Conservation (phyloP, 2,888 invertebrate species). For the Limnephilus marmoratus region DNA sequence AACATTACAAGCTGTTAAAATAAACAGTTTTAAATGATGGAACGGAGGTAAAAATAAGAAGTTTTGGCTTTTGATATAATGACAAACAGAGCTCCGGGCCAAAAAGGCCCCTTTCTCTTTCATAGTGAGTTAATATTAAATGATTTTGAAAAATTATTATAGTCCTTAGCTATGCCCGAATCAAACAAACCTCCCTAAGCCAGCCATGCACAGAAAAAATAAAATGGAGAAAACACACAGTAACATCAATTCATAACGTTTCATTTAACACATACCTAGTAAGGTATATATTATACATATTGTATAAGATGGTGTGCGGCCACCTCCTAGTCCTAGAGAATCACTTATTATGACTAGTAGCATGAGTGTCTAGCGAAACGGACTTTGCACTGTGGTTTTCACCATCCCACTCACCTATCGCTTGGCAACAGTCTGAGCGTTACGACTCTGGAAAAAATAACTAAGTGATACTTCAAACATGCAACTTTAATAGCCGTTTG, state of each 20-base stretch:
- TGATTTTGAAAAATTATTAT: no score
- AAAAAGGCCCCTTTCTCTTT: no score
- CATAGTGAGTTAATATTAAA: no score
- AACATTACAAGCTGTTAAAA: no score
- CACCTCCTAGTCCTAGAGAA: neutral
- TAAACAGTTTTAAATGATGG: neutral
- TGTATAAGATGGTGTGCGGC: neutral
- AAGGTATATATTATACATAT: neutral
- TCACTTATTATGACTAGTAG: neutral
- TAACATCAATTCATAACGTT: neutral
- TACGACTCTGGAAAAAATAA: neutral
- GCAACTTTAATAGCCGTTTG: neutral
- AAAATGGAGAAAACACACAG: neutral
- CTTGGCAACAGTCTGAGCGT: neutral
- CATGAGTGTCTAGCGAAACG: neutral
- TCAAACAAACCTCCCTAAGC: neutral
- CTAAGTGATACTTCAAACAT: neutral
- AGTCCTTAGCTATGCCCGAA: neutral
- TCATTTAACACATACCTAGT: neutral
- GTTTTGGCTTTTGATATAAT: neutral
- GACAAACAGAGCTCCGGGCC: no score
- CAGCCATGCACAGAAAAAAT: neutral
- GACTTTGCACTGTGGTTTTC: neutral
- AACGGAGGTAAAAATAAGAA: neutral
- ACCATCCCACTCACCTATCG: neutral